These are phyloP conservation scores for Dicycla oo DNA, from an alignment of 2,888 invertebrate genomes.

Conservation along the genomic window DNA sequence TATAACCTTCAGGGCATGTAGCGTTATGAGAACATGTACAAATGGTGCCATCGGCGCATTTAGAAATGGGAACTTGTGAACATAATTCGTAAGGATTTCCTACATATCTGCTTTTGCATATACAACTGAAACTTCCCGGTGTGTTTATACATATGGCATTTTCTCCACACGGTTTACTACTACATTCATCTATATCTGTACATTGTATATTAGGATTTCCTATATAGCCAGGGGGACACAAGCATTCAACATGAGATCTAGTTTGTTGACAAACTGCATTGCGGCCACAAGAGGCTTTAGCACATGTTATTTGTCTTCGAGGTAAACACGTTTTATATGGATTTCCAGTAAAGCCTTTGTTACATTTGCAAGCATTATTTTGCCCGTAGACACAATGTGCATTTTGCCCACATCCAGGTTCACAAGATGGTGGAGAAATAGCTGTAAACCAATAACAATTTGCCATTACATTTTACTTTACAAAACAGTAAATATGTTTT, in stretches of 20 bases:
- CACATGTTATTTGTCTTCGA: slow-evolving; percentile 93
- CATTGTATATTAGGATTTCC: slow-evolving; percentile 97
- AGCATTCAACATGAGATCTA: slow-evolving; percentile 94
- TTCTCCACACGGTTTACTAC: slow-evolving; percentile 94
- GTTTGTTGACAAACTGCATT: slow-evolving; percentile 95
- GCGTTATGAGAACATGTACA: slow-evolving; percentile 93
- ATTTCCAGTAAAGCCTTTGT: slow-evolving; percentile 96
- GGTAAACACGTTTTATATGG: slow-evolving; percentile 95
- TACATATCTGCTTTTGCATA: slow-evolving; percentile 95
- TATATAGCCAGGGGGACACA: slow-evolving; percentile 95
- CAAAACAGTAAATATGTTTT: not conserved
- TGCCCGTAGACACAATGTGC: slow-evolving; percentile 96
- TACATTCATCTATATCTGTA: slow-evolving; percentile 96
- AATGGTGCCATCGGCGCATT: slow-evolving; percentile 92
- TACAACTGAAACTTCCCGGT: slow-evolving; percentile 96
- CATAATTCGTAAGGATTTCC: slow-evolving; percentile 97
- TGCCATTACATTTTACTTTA: slow-evolving; percentile 30
- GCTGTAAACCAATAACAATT: slow-evolving; percentile 88
- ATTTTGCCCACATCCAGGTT: slow-evolving; percentile 95
- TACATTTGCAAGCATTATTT: slow-evolving; percentile 95
- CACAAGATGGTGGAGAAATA: slow-evolving; percentile 94
- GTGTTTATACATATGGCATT: slow-evolving; percentile 98
- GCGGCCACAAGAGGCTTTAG: slow-evolving; percentile 93
- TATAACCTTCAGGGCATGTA: slow-evolving; percentile 94
- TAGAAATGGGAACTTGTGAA: slow-evolving; percentile 92